phyloP scores from a whole-genome alignment of 2,888 invertebrate species.

The Eristalinus sepulchralis region DNA sequence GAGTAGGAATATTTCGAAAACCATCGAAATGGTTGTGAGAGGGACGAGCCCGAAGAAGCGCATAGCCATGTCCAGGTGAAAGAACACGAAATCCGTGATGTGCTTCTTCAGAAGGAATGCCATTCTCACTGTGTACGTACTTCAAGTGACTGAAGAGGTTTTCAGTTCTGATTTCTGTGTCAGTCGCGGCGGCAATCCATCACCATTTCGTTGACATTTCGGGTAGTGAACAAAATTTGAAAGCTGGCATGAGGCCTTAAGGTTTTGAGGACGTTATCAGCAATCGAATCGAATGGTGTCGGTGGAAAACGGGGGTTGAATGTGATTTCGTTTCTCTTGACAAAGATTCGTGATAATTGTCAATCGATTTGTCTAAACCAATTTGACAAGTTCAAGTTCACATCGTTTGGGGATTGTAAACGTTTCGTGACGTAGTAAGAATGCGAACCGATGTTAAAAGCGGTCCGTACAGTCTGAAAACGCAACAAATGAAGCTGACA shows the following conservation, averaged over 20 bases:
- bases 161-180: background rate
- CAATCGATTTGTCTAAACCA: background rate
- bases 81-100: constrained; percentile 11
- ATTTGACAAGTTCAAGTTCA: background rate
- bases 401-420: background rate
- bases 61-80: constrained; percentile 12
- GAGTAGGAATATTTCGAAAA: constrained; percentile 42
- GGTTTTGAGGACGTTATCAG: background rate
- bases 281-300: background rate
- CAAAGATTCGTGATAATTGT: background rate
- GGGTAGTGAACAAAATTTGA: no score
- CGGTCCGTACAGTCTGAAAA: no score
- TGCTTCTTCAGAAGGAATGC: background rate
- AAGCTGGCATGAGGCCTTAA: background rate
- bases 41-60: constrained; percentile 67
- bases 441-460: background rate
- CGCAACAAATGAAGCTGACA: no score
- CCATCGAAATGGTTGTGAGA: constrained; percentile 5
- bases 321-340: background rate
- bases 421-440: background rate
- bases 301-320: background rate
- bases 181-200: background rate
- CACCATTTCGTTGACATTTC: no score
- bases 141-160: background rate
- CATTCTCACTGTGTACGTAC: constrained; percentile 2